Base-by-base conservation (phyloP, 2,113 vertebrate species). In the Mystacornis crossleyi region DNA sequence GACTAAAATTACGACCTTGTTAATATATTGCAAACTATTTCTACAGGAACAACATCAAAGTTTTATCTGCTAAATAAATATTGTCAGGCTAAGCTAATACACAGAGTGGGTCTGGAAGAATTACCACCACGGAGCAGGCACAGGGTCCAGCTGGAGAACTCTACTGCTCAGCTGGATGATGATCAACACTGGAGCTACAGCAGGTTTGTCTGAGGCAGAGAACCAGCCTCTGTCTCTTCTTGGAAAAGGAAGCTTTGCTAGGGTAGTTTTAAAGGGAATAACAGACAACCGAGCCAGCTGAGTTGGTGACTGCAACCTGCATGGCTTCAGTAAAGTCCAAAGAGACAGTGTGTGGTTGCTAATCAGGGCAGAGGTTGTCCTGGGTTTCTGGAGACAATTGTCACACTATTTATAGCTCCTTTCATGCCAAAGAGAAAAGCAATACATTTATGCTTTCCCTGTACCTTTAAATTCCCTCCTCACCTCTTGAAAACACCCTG, bases 1-100 rank as follows among this genome's bases (percentile, higher is more conserved):
- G 48, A 92, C 57, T 79, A 70, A 86, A 77, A 86, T 73, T 70
- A 84, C 1, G 2, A 23, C 53, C 60, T 69, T 71, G 47, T 60
- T 89, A 88, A 81, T 70, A 29, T 31, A 89, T 70, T 84, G 83
- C 82, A 75, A 93, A 80, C 72, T 72, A 18, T 71, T 90, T 82
- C 79, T 88, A 48, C 50, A 72, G 65, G 38, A 75, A 18, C 72
- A 72, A 40, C 57, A 70, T 69, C 38, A 9, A 94, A 79, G 53
- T 85, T 91, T 89, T 86, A 80, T 81, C 80, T 92, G 70, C 67
- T 89, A 86, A 86, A 89, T 87, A 91, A 94, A 95, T 94, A 95
- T 40, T 85, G 64, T 72, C 0, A 0, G 42, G 16, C 36, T 48
- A 58, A 93, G 51, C 64, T 86, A 86, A 60, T 47, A 58, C 0